phyloP scores from a whole-genome alignment of 64 coral and sea anemone species.

The Porites lutea region DNA sequence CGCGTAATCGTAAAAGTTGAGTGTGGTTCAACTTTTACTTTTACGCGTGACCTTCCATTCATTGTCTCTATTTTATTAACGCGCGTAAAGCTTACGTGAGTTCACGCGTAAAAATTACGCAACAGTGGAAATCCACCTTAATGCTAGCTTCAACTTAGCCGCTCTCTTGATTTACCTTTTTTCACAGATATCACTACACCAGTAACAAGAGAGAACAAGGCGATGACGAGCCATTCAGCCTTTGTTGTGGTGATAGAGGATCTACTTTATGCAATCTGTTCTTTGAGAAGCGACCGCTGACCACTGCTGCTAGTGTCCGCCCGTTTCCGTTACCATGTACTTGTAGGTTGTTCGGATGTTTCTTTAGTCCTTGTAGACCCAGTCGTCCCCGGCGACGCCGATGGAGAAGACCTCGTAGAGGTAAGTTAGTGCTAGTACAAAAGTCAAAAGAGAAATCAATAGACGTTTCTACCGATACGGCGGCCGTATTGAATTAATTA shows the following conservation, averaged over 20 bases:
- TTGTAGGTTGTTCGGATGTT: background rate
- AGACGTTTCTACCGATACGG: too few relatives aligned
- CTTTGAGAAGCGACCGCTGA: slow-evolving; percentile 38
- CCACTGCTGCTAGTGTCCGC: background rate
- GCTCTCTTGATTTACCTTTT: background rate
- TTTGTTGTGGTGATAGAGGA: slow-evolving; percentile 42
- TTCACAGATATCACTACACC: slow-evolving; percentile 27
- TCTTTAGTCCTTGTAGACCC: background rate
- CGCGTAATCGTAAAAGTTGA: too few relatives aligned
- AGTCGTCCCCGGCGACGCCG: background rate
- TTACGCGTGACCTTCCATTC: too few relatives aligned
- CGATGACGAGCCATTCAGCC: slow-evolving; percentile 13
- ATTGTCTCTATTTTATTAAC: too few relatives aligned
- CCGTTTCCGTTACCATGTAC: background rate
- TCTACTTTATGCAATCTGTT: background rate
- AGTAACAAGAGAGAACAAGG: background rate
- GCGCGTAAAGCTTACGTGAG: too few relatives aligned
- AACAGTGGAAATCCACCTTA: too few relatives aligned
- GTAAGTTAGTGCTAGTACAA: background rate
- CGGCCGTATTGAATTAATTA: too few relatives aligned
- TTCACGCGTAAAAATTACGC: too few relatives aligned
- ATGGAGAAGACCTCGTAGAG: background rate
- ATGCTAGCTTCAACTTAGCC: background rate
- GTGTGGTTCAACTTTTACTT: too few relatives aligned
- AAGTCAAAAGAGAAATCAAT: too few relatives aligned